Base-by-base conservation (phyloP, 2,113 vertebrate genomes). In the Megaceryle maxima region DNA sequence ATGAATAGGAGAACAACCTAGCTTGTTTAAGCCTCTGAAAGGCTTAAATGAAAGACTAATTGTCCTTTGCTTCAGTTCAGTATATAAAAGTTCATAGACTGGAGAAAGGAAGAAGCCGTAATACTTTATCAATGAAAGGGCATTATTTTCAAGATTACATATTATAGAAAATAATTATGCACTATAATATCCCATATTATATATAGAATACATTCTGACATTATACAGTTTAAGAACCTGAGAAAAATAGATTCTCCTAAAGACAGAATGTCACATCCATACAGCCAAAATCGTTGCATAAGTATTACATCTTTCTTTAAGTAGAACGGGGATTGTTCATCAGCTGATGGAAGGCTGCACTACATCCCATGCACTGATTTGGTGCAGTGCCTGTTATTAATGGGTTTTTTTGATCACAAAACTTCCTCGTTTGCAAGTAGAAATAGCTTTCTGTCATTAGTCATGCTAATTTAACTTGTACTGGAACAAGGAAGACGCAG, bases 401-500 rank as follows among this genome's bases (percentile, higher is more conserved):
- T 82, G 86, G 25, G 64, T 37, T 62, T 91, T 76, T 95, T 94
- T 85, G 26, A 73, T 51, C 69, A 81, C 79, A 83, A 48, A 70
- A 51, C 68, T 91, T 93, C 87, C 76, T 94, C 72, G 90, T 96
- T 94, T 88, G 94, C 94, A 97, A 97, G 94, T 73, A 86, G 78
- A 67, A 93, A 70, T 77, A 87, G 85, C 78, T 94, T 92, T 95
- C 93, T 86, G 44, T 75, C 79, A 64, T 73, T 59, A 96, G 70
- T 81, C 94, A 88, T 66, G 41, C 77, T 92, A 89, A 73, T 92
- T 95, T 92, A 94, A 96, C 83, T 96, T 93, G 81, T 39, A 87
- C 22, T 82, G 59, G 76, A 90, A 91, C 46, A 86, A 74, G 62
- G 31, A 79, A 90, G 57, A 97, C 76, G 73, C 28, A 24, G 90